Evolutionary conservation across 2,888 invertebrate species (phyloP), one percentile per base, ranked within the genome.

Genomic region (Gasteruption jaculator): DNA sequence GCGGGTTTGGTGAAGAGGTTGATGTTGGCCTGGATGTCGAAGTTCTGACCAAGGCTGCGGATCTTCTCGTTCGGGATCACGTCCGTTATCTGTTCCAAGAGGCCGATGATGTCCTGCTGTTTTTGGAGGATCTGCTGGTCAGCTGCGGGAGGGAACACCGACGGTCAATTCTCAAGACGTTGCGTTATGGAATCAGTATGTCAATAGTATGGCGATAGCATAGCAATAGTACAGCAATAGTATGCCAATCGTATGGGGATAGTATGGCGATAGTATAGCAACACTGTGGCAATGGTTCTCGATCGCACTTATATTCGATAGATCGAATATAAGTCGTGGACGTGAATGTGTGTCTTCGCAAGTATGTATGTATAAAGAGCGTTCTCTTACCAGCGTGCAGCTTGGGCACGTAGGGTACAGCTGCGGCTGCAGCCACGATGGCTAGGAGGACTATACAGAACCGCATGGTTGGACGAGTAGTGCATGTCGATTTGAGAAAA

Each of bases 61-160:
- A 76, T 72, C 49, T 78, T 75, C 22, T 74, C 66, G 54, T 75
- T 63, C 38, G 76, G 73, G 49, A 79, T 73, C 0, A 78, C 79
- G 63, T 86, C 83, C 50, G 79, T 76, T 49, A 83, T 77, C 63
- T 79, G 76, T 58, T 79, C 78, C 63, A 81, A 66, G 46, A 83
- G 73, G 54, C 75, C 73, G 58, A 81, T 61, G 46, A 81, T 71
- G 58, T 78, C 74, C 42, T 76, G 66, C 62, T 81, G 79, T 63
- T 75, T 77, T 41, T 66, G 63, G 58, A 79, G 73, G 41, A 79
- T 63, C 44, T 75, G 73, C 52, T 75, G 73, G 53, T 79, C 78
- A 41, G 77, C 83, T 80, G 37, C 42, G 50, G 52, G 30, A 29
- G 53, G 45, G 41, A 33, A 26, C n/a, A 3, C 19, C 10, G 27